A percentile compares a stretch with the other conserved stretches of the same genome.
Conservation (phyloP, 2,113 vertebrate species). For the Otolemur garnettii region DNA sequence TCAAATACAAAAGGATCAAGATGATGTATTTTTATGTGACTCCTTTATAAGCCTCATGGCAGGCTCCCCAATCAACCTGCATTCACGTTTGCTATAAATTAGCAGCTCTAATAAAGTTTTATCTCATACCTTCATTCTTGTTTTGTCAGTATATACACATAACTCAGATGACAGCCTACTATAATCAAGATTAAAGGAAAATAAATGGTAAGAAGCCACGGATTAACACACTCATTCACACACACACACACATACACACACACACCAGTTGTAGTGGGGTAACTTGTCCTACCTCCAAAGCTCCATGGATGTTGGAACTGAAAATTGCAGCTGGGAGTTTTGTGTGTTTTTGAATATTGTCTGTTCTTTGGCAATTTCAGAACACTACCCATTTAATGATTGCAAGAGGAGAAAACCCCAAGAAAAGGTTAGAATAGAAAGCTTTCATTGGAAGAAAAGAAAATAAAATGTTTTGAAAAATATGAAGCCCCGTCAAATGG, state of each 20-base stretch:
- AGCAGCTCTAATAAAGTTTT: constrained; percentile 3
- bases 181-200: constrained; percentile 7
- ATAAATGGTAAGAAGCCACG: background rate
- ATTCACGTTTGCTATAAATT: constrained; percentile 13
- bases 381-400: background rate
- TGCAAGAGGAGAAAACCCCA: background rate
- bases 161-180: background rate
- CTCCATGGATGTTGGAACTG: background rate
- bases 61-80: background rate
- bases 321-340: background rate
- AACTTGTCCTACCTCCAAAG: background rate
- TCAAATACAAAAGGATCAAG: constrained; percentile 11
- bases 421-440: background rate
- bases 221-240: background rate
- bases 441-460: background rate
- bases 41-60: background rate
- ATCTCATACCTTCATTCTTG: constrained; percentile 30
- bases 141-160: constrained; percentile 12
- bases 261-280: background rate
- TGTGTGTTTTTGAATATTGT: background rate
- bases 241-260: background rate
- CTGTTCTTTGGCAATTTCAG: constrained; percentile 14
- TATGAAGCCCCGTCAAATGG: background rate
- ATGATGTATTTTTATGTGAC: background rate
- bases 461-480: constrained; percentile 5